These are phyloP conservation scores for Ormyrus rosae DNA, from an alignment of 2,888 invertebrate species.

Conservation along the genomic window DNA sequence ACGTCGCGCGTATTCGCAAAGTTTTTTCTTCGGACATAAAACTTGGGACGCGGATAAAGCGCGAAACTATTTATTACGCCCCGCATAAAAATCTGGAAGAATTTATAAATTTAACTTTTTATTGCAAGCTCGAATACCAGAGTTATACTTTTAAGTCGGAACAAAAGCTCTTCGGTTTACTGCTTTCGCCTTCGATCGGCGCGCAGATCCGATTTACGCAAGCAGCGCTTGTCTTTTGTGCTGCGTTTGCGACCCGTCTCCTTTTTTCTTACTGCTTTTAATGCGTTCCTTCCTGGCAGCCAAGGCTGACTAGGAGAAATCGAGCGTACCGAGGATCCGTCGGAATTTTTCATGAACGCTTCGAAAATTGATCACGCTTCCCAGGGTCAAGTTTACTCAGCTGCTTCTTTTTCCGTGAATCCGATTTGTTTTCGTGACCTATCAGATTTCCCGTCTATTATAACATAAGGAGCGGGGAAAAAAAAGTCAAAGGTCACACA, in stretches of 20 bases:
- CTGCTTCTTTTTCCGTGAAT: slow-evolving; percentile 1
- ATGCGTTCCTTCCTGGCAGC: neutral
- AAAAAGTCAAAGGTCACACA: slow-evolving; percentile 20
- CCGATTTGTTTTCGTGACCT: slow-evolving; percentile 19
- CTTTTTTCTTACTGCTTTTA: neutral
- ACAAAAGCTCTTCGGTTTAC: neutral
- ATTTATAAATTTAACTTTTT: too few species aligned
- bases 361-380: slow-evolving; percentile 18
- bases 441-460: slow-evolving; percentile 10
- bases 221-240: neutral
- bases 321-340: neutral
- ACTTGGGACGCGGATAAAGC: too few species aligned
- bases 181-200: neutral
- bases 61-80: too few species aligned
- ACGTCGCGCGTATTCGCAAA: too few species aligned
- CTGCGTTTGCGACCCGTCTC: neutral
- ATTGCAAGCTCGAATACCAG: too few species aligned
- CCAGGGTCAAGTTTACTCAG: slow-evolving; percentile 26
- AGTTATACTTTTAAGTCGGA: neutral
- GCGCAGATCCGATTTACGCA: slow-evolving; percentile 13
- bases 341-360: slow-evolving; percentile 19
- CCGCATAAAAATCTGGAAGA: too few species aligned
- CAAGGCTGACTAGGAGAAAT: slow-evolving; percentile 4
- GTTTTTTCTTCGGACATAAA: too few species aligned
- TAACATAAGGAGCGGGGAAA: neutral